Percentiles rank a stretch among this genome's conserved stretches.
Evolutionary conservation across 2,888 invertebrate species (phyloP).

Genomic region (Conops quadrifasciatus): DNA sequence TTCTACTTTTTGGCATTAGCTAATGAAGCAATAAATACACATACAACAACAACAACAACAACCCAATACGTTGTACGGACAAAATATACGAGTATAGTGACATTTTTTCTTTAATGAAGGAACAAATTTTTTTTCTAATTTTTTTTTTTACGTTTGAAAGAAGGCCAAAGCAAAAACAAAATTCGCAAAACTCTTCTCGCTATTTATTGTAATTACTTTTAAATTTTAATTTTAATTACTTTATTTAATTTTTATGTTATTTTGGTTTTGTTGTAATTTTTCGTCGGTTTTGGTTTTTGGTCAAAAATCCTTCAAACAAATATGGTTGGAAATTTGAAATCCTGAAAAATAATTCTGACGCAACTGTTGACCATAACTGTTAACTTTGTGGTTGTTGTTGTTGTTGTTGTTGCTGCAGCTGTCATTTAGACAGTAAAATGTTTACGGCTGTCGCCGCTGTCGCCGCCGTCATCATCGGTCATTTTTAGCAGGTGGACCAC

Average conservation of each 20-base stretch:
- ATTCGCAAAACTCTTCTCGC: neutral
- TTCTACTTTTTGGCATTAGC: neutral
- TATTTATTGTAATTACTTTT: neutral
- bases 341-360: neutral
- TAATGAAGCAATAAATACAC: constrained; percentile 29
- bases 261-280: neutral
- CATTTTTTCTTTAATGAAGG: neutral
- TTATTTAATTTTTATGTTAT: neutral
- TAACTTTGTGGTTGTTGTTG: neutral
- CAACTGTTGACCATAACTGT: neutral
- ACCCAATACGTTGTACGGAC: neutral
- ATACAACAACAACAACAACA: constrained; percentile 7
- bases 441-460: constrained; percentile 12
- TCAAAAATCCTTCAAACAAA: neutral
- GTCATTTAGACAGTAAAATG: constrained; percentile 8
- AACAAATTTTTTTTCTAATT: neutral
- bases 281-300: neutral
- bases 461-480: neutral
- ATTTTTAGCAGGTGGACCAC: constrained; percentile 25
- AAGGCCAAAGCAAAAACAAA: neutral
- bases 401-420: neutral
- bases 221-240: neutral
- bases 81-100: neutral
- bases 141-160: neutral
- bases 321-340: neutral